A percentile compares a stretch with the other conserved stretches of the same genome.
These are phyloP conservation scores for Chalcosyrphus nemorum DNA, from an alignment of 2,888 invertebrate genomes.

Conservation along the genomic window DNA sequence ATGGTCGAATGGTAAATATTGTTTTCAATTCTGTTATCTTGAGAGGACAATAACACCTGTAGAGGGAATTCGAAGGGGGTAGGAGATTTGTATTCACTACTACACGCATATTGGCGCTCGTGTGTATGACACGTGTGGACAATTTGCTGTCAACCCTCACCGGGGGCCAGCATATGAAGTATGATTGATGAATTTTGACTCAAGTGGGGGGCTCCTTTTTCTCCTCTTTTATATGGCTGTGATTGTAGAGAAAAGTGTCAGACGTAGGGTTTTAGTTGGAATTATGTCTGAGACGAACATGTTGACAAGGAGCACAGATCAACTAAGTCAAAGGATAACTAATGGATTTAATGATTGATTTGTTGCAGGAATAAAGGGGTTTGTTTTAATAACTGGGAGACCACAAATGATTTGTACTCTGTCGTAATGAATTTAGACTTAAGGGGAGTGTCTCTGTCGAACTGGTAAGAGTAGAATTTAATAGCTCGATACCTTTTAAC, in stretches of 20 bases:
- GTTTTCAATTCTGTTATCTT: slow-evolving; percentile 7
- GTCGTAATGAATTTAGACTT: too few species aligned
- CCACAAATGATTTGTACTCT: too few species aligned
- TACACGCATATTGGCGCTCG: not conserved
- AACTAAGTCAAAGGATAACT: not conserved
- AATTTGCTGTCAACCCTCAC: not conserved
- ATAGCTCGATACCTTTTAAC: too few species aligned
- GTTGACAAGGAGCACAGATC: not conserved
- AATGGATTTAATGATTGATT: not conserved
- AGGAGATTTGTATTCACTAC: not conserved
- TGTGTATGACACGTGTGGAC: not conserved
- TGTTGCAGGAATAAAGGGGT: not conserved
- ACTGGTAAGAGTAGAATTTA: too few species aligned
- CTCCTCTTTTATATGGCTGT: not conserved
- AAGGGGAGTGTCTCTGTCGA: too few species aligned
- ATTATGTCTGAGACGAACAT: not conserved
- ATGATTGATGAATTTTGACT: slow-evolving; percentile 27
- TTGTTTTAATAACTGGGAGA: too few species aligned
- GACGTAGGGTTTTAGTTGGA: not conserved
- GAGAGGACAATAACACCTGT: slow-evolving; percentile 30
- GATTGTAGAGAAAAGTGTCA: not conserved
- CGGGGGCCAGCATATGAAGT: not conserved
- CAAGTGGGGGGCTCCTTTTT: too few species aligned
- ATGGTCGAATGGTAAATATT: slow-evolving; percentile 1
- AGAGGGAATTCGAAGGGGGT: not conserved